Conservation (phyloP, 2,888 invertebrate genomes). For the Brenthis ino region DNA sequence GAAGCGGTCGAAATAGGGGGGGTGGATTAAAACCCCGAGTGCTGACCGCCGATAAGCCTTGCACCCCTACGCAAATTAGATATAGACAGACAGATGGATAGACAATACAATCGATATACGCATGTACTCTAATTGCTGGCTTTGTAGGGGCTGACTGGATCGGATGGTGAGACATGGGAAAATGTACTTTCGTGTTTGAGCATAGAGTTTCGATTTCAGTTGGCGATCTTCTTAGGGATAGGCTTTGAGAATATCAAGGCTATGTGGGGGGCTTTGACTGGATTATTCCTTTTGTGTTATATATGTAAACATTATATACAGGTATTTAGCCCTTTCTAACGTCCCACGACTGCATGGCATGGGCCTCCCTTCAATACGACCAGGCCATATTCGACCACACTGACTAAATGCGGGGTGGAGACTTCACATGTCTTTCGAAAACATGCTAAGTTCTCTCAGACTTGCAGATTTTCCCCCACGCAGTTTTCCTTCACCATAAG, state of each 20-base stretch:
- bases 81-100: conserved; percentile 41
- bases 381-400: no score
- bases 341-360: no score
- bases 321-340: no score
- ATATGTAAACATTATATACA: conserved; percentile 9
- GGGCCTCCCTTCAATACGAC: no score
- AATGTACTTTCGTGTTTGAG: not conserved
- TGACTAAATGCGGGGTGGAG: no score
- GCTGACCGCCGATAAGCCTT: conserved; percentile 35
- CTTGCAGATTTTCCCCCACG: no score
- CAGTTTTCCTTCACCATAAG: no score
- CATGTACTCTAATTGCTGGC: conserved; percentile 41
- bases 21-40: conserved; percentile 27
- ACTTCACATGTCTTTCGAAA: no score
- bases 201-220: not conserved
- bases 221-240: conserved; percentile 4
- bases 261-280: conserved; percentile 14
- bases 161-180: not conserved
- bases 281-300: conserved; percentile 28
- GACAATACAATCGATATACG: conserved; percentile 55
- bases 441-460: no score
- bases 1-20: conserved; percentile 9
- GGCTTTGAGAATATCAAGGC: conserved; percentile 30
- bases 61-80: conserved; percentile 33
- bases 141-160: conserved; percentile 19